phyloP scores from a whole-genome alignment of 2,888 invertebrate genomes.

The Synergus laeviventris region DNA sequence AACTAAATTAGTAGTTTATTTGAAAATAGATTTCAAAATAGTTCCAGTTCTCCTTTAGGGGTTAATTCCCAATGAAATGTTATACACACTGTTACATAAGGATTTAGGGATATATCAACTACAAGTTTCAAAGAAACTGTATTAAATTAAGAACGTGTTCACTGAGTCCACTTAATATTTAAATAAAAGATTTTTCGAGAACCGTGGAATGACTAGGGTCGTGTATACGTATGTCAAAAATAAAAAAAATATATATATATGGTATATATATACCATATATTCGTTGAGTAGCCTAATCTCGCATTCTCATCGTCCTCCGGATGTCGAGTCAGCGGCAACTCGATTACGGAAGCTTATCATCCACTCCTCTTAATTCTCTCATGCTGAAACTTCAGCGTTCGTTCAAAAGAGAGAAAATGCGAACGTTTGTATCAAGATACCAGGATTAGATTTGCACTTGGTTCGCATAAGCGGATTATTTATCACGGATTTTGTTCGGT shows the following conservation, averaged over 20 bases:
- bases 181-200: not conserved
- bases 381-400: constrained; percentile 20
- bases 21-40: not conserved
- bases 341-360: constrained; percentile 39
- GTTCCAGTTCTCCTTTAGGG: too few species aligned
- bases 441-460: constrained; percentile 29
- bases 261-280: too few species aligned
- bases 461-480: constrained; percentile 60
- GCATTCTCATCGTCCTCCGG: constrained; percentile 32
- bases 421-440: constrained; percentile 33
- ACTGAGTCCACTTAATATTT: not conserved
- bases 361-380: constrained; percentile 34
- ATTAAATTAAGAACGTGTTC: not conserved
- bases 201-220: not conserved
- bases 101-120: too few species aligned
- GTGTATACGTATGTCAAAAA: not conserved
- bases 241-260: too few species aligned
- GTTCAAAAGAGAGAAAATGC: constrained; percentile 31
- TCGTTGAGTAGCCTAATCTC: constrained; percentile 18
- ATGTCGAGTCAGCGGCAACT: constrained; percentile 36
- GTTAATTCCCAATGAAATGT: too few species aligned
- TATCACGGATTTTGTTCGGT: constrained; percentile 51
- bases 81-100: too few species aligned
- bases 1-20: constrained; percentile 5
- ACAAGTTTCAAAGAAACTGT: not conserved